These are phyloP conservation scores for Drosophila mercatorum DNA, from an alignment of 2,888 invertebrate species.

Conservation along the genomic window DNA sequence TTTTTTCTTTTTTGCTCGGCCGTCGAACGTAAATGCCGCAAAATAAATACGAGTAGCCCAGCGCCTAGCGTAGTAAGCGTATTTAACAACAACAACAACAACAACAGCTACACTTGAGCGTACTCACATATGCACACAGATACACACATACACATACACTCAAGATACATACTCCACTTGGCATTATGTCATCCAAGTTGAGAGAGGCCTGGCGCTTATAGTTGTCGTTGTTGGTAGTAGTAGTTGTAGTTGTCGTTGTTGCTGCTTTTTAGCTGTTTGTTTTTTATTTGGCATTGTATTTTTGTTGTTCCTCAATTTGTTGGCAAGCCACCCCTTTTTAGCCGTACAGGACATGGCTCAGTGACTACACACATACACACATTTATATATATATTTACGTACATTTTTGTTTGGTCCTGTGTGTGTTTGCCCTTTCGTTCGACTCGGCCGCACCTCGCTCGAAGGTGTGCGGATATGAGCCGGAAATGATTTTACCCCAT, in stretches of 20 bases:
- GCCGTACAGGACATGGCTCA: conserved; percentile 62
- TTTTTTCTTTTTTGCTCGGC: conserved; percentile 8
- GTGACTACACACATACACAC: conserved; percentile 5
- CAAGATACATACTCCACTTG: conserved; percentile 44
- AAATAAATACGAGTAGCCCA: conserved; percentile 54
- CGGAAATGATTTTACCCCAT: conserved; percentile 73
- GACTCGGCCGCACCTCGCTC: conserved; percentile 48
- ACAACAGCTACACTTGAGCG: conserved; percentile 19
- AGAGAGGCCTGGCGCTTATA: conserved; percentile 60
- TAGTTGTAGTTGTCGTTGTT: neutral
- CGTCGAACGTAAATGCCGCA: conserved; percentile 62
- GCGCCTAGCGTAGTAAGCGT: conserved; percentile 40
- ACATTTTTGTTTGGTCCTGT: conserved; percentile 14
- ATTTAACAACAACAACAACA: conserved; percentile 32
- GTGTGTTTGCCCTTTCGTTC: conserved; percentile 35
- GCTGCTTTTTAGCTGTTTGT: conserved; percentile 2
- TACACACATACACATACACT: conserved; percentile 3
- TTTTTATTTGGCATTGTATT: conserved; percentile 32
- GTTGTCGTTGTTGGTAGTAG: conserved; percentile 24
- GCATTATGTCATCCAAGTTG: conserved; percentile 72
- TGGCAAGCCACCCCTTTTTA: conserved; percentile 63
- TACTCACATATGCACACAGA: conserved; percentile 19
- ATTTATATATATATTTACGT: neutral
- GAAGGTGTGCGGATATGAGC: conserved; percentile 63
- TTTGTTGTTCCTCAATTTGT: conserved; percentile 37